Evolutionary conservation across 2,888 invertebrate genomes (phyloP), one percentile per base, ranked within the genome.

Genomic region (Chrysolina americana): DNA sequence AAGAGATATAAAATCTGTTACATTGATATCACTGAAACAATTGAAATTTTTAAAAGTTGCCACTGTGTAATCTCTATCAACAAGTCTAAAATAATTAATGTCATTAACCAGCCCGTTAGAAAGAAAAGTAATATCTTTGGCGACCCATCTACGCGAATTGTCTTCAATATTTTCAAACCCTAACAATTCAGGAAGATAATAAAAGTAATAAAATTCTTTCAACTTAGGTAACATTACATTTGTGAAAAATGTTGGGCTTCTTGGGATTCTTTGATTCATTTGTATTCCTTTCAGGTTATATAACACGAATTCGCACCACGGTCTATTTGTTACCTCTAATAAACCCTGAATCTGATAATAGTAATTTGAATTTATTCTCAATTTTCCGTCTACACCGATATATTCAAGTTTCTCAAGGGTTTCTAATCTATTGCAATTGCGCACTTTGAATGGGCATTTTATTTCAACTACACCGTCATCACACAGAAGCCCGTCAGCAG

Each of bases 291-390:
- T 48, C 19, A 23, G 19, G 13, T 50, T 48, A 17, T 23, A 66
- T n/a, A 62, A 44, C 13, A 56, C 23, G 8, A 59, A 65, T 36
- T 56, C 23, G 19, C 53, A 70, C 56, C 70, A 65, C 2, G 48
- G 53, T 41, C 53, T 70, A 41, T 70, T 64, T 48, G 41, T 68
- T 2, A 68, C 13, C 21, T 68, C 59, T 41, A 59, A 59, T n/a
- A 59, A 59, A 41, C 44, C 68, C 41, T 53, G 19, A n/a, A 65
- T 65, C 48, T 28, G 65, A 28, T 48, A 48, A n/a, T 36, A 50
- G 17, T 48, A 48, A 65, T 47, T 50, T 23, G 48, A 48, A 65
- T 28, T 65, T n/a, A 36, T 13, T 48, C 23, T 65, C 8, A 48
- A 17, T 28, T 50, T 65, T 36, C 65, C 65, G 23, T 65, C 28